Evolutionary conservation across 1,140 invertebrate genomes (phyloP).

Genomic region (Sinonovacula constricta): DNA sequence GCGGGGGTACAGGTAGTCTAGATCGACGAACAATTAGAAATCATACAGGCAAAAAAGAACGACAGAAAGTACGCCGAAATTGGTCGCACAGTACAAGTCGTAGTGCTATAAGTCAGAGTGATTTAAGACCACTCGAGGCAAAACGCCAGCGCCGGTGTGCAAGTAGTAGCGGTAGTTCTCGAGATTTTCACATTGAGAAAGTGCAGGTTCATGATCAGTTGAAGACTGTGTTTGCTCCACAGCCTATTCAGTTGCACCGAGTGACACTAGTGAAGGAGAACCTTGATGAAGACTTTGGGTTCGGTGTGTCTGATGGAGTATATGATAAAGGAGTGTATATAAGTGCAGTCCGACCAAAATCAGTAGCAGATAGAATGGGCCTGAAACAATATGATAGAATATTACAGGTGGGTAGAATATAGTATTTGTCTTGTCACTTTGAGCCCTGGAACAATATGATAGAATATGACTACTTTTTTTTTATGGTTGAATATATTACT

Average conservation of each 20-base stretch:
- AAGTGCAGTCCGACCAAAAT: constrained; percentile 92
- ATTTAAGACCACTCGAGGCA: constrained; percentile 25
- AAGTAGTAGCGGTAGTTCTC: constrained; percentile 45
- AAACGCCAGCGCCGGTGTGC: constrained; percentile 26
- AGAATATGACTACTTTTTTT: neutral
- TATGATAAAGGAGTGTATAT: constrained; percentile 96
- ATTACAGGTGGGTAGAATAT: constrained; percentile 89
- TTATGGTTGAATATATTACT: neutral
- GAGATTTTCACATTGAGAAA: constrained; percentile 75
- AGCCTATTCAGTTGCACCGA: constrained; percentile 79
- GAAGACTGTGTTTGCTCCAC: constrained; percentile 74
- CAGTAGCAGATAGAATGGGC: constrained; percentile 92
- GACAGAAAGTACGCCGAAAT: constrained; percentile 32
- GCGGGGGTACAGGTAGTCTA: constrained; percentile 64
- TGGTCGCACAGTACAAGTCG: constrained; percentile 51
- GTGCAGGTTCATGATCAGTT: constrained; percentile 67
- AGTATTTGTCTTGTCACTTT: too few species aligned
- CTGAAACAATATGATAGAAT: constrained; percentile 93
- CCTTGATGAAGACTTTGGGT: constrained; percentile 96
- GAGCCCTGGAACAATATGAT: neutral
- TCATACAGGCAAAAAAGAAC: constrained; percentile 7
- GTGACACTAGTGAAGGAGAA: constrained; percentile 93
- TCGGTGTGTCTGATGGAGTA: constrained; percentile 96
- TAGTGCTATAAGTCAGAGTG: constrained; percentile 35
- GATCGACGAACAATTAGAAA: constrained; percentile 55